A percentile compares a stretch with the other conserved stretches of the same genome.
phyloP scores from a whole-genome alignment of 2,888 invertebrate genomes.

The Heliconius hortense region DNA sequence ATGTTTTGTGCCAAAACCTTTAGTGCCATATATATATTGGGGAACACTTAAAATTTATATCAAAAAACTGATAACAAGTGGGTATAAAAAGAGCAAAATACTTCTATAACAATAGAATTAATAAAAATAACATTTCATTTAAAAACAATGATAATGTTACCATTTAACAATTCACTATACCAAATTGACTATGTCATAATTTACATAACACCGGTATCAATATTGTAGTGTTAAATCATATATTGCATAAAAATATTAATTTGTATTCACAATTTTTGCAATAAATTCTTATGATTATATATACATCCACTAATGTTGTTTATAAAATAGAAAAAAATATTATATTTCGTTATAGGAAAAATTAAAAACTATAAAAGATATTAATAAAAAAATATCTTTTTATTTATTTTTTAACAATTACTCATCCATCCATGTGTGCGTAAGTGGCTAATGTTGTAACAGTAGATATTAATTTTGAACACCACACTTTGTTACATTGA shows the following conservation, averaged over 20 bases:
- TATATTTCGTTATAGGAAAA: not conserved
- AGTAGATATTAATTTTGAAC: no score
- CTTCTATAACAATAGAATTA: not conserved
- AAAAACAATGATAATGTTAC: not conserved
- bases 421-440: no score
- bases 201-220: constrained; percentile 11
- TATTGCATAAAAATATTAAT: constrained; percentile 15
- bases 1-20: constrained; percentile 73
- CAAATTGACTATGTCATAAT: constrained; percentile 7
- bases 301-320: not conserved
- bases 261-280: not conserved
- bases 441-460: no score
- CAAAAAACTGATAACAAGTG: constrained; percentile 60
- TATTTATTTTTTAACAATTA: no score
- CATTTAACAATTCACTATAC: not conserved
- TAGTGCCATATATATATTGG: constrained; percentile 64
- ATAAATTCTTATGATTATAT: not conserved
- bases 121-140: not conserved
- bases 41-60: constrained; percentile 56
- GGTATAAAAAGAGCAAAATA: constrained; percentile 44
- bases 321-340: not conserved
- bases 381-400: not conserved
- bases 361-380: not conserved
- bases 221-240: constrained; percentile 10
- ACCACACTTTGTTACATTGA: no score